Conservation (phyloP, 2,113 vertebrate species). For the Prolemur simus region DNA sequence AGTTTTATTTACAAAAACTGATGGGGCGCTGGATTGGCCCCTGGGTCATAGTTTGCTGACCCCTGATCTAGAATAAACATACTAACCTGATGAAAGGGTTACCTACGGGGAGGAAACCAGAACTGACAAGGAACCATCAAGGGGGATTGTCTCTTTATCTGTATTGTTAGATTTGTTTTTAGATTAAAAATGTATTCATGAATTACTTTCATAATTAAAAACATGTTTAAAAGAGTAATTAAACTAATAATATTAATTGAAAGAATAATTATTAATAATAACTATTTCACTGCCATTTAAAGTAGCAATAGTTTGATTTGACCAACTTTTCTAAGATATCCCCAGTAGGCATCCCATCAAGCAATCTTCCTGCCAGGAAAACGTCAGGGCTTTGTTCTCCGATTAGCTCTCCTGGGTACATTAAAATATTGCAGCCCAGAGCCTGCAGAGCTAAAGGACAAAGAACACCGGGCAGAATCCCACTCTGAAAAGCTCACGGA, state of each 20-base stretch:
- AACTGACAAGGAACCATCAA: neutral
- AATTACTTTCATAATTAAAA: conserved; percentile 8
- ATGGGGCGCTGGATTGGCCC: neutral
- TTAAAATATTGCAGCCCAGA: neutral
- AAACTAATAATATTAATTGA: neutral
- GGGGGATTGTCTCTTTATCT: neutral
- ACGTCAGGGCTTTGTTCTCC: neutral
- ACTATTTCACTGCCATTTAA: neutral
- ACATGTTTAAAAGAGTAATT: neutral
- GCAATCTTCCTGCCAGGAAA: neutral
- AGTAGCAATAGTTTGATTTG: neutral
- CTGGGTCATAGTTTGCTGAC: neutral
- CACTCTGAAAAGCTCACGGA: conserved; percentile 48
- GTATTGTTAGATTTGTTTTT: neutral
- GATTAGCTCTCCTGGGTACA: neutral
- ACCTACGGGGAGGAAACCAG: neutral
- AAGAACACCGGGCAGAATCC: neutral
- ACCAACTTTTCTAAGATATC: neutral
- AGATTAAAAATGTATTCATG: neutral
- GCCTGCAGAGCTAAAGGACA: neutral
- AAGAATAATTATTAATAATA: neutral
- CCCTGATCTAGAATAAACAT: neutral
- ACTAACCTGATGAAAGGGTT: neutral
- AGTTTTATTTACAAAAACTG: conserved; percentile 18
- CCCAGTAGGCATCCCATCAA: neutral